Base-by-base conservation (phyloP, 2,113 vertebrate species). In the Penelope pileata region DNA sequence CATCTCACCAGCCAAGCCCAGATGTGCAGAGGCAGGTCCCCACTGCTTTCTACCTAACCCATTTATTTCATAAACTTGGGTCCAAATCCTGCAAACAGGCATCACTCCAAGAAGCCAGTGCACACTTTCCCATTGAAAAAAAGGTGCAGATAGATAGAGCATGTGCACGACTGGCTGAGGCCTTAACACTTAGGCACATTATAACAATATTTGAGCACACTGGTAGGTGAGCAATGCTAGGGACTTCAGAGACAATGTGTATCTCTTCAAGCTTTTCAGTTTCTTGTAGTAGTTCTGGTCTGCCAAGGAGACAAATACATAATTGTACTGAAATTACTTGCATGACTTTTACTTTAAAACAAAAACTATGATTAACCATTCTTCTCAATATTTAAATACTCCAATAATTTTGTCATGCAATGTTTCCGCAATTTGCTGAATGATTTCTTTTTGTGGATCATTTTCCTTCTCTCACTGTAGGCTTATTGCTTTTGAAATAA, bases 401-500 rank as follows among this genome's bases (percentile, higher is more conserved):
- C 21, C 91, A 94, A 94, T 94, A 36, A 93, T 95, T 95, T 69
- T 93, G 91, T 94, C 95, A 95, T 43, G 70, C 92, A 97, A 94
- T 85, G 93, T 73, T 97, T 93, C 90, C 66, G 59, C 0, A 3
- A 84, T 91, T 82, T 96, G 81, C 83, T 81, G 84, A 96, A 95
- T 66, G 54, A 93, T 88, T 96, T 91, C 89, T 92, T 97, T 94
- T 84, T 60, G 79, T 96, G 76, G 51, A 83, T 96, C 56, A 72
- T 92, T 92, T 87, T 94, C 62, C n/a, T 83, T 85, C 66, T 48
- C 81, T 30, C 51, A 91, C 26, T 73, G 62, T 30, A 86, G 70
- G 50, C 62, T 82, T 92, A 91, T 89, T 82, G 43, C 30, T 80
- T 95, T n/a, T 77, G 86, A 94, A 95, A 94, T 92, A 91, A 93